A percentile compares a stretch with the other conserved stretches of the same genome.
phyloP scores from a whole-genome alignment of 2,797 vertebrate species.

The Aeoliscus strigatus region DNA sequence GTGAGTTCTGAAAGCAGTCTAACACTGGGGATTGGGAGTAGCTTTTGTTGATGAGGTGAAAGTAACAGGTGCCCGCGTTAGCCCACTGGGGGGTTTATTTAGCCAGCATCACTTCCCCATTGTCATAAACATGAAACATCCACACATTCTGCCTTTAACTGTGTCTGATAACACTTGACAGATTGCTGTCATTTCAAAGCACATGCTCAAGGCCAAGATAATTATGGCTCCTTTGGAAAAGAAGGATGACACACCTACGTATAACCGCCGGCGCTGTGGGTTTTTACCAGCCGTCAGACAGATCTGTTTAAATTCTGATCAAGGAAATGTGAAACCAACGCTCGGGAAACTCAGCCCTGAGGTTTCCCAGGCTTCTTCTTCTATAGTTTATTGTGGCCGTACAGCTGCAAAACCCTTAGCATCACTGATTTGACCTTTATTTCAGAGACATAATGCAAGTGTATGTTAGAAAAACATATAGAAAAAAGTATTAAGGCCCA shows the following conservation, averaged over 20 bases:
- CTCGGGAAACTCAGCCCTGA: no score
- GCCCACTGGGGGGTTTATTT: constrained; percentile 49
- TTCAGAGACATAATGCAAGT: constrained; percentile 1
- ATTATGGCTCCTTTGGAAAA: neutral
- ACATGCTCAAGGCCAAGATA: neutral
- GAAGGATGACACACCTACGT: neutral
- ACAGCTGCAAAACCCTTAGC: neutral
- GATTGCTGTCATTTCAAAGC: neutral
- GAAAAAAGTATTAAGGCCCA: neutral
- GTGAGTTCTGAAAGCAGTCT: constrained; percentile 12
- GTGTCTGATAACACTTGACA: neutral
- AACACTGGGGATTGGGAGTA: constrained; percentile 7
- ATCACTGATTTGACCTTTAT: neutral
- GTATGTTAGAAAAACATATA: neutral
- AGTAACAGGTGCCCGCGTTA: constrained; percentile 60
- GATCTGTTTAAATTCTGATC: constrained; percentile 44
- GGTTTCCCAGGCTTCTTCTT: constrained; percentile 7
- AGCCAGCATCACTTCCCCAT: constrained; percentile 65
- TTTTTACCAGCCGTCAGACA: constrained; percentile 1
- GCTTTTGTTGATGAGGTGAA: constrained; percentile 34
- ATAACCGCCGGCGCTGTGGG: constrained; percentile 1
- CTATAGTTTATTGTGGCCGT: constrained; percentile 2
- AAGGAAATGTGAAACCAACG: constrained; percentile 58
- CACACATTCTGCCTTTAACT: constrained; percentile 8
- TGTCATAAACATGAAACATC: constrained; percentile 19